Evolutionary conservation across 2,888 invertebrate genomes (phyloP), one percentile per base, ranked within the genome.

Genomic region (Clanis bilineata): DNA sequence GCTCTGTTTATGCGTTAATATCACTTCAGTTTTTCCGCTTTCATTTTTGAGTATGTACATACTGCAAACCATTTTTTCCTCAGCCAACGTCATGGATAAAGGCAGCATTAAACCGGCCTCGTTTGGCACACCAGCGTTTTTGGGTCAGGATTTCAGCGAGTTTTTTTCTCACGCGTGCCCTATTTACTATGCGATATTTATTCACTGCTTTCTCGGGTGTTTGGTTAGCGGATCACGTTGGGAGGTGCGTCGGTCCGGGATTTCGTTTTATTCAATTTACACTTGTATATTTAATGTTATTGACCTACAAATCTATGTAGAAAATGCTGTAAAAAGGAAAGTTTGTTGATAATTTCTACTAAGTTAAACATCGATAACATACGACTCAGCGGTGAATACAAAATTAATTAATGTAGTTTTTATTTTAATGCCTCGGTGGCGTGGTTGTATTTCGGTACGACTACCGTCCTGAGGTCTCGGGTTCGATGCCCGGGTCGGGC

Each of bases 21-120:
- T 2, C 5, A 3, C 47, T 9, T 47, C 0, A 7, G 0, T 28
- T 6, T 51, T 32, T 51, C 18, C 18, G 28, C 15, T n/a, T 10
- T 25, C 6, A 1, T n/a, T 23, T 25, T 3, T 28, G 7, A 47
- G 25, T 15, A 25, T 7, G 28, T 28, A 22, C 45, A 45, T 4
- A 45, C 9, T 23, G 3, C 25, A 12, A 21, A 18, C 15, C 7
- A 51, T 10, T 32, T 51, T 41, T 32, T 32, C 25, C 51, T 32
- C 32, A 18, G 25, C 51, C 25, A 47, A n/a, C 47, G 47, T 4
- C 25, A n/a, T 28, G 15, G 28, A 28, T 28, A 51, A 18, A 51
- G 41, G 18, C 41, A 7, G 51, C 18, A 51, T 56, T 64, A 59
- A 62, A 59, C 56, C 57, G 58, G 60, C 60, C 58, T 39, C 25